A percentile compares a stretch with the other conserved stretches of the same genome.
Evolutionary conservation across 92 coral and sea anemone species (phyloP).

Genomic region (Galaxea fascicularis): DNA sequence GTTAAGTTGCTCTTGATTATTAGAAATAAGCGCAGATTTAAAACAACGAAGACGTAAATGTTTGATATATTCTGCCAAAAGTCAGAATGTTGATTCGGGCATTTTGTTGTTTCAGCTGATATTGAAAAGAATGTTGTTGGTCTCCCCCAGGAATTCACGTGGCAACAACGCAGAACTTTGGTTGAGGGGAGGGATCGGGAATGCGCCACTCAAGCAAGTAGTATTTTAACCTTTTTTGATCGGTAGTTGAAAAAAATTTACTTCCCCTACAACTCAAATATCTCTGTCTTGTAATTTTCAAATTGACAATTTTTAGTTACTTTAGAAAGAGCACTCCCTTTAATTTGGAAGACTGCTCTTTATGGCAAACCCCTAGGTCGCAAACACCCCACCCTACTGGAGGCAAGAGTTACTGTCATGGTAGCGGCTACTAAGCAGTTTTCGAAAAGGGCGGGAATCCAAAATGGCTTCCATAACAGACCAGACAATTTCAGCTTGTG

Average conservation of each 20-base stretch:
- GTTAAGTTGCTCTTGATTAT: background rate
- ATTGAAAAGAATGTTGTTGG: background rate
- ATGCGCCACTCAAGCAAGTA: no score
- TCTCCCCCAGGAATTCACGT: conserved; percentile 15
- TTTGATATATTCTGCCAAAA: background rate
- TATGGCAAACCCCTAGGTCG: background rate
- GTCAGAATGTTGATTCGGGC: background rate
- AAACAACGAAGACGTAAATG: background rate
- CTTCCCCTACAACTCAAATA: no score
- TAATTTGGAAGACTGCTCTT: background rate
- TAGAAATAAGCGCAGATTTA: background rate
- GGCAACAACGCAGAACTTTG: conserved; percentile 33
- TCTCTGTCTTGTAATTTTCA: no score
- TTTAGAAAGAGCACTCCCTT: background rate
- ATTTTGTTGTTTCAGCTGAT: conserved; percentile 31
- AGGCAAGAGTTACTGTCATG: background rate
- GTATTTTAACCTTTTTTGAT: no score
- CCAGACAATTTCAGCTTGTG: conserved; percentile 69
- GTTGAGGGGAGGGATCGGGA: conserved; percentile 37
- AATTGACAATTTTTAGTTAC: no score
- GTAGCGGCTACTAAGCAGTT: conserved; percentile 56
- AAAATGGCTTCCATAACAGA: conserved; percentile 71
- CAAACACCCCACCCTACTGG: conserved; percentile 18
- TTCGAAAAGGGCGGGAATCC: conserved; percentile 69
- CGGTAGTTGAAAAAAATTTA: no score